Evolutionary conservation across 2,797 vertebrate genomes (phyloP).

Genomic region (Neosilurus hyrtlii): DNA sequence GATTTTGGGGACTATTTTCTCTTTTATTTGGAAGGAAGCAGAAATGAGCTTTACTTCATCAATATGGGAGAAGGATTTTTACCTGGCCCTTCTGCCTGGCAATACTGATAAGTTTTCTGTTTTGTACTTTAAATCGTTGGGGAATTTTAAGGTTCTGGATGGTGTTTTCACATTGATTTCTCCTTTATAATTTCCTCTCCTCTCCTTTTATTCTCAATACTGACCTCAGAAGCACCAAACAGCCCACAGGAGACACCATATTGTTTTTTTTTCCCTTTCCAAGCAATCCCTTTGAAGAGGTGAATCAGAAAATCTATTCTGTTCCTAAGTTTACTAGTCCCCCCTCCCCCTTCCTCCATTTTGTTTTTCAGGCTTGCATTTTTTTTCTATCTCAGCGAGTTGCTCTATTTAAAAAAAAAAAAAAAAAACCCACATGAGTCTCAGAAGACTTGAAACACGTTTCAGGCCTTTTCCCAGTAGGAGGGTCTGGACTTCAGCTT

Average conservation of each 20-base stretch:
- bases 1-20: neutral
- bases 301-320: slow-evolving; percentile 33
- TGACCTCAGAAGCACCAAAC: slow-evolving; percentile 21
- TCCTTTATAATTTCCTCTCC: neutral
- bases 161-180: slow-evolving; percentile 4
- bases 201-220: neutral
- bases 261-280: neutral
- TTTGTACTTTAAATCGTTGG: neutral
- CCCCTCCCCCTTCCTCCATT: too few species aligned
- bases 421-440: neutral
- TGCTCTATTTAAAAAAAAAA: slow-evolving; percentile 1
- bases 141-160: neutral
- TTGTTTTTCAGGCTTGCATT: neutral
- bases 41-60: neutral
- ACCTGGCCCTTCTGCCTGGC: neutral
- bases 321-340: neutral
- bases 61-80: neutral
- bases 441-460: slow-evolving; percentile 8
- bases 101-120: neutral
- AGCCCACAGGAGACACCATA: slow-evolving; percentile 17
- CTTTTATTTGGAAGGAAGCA: neutral
- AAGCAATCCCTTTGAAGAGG: neutral
- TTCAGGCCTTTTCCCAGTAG: neutral
- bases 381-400: neutral
- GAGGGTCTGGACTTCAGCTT: slow-evolving; percentile 31